Evolutionary conservation across 2,888 invertebrate species (phyloP), one percentile per base, ranked within the genome.

Genomic region (Sphecodes monilicornis): DNA sequence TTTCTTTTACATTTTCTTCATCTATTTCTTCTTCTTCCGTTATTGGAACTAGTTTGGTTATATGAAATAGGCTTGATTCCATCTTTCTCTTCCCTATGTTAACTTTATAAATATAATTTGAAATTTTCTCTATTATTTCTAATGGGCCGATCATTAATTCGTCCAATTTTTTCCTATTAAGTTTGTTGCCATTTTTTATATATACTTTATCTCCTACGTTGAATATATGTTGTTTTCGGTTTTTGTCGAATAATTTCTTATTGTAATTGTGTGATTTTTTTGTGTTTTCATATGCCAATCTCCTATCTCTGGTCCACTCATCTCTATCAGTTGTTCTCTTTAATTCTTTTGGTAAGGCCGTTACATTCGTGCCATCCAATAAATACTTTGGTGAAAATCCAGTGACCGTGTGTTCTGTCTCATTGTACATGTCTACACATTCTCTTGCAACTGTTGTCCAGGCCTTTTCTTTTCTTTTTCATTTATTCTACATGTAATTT

Each of bases 391-490:
- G 91, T 26, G 88, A 54, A 84, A 91, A 93, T 11, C 77, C 77
- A 0, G 91, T 93, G 3, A 91, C 85, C 69, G 90, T 85, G 13
- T 92, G 92, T 72, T 90, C 88, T 26, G 91, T 92, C 70, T 88
- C 74, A 75, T 93, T 93, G 69, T 92, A 92, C 85, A 88, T 91
- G 16, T 90, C 64, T 46, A 89, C 82, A 82, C 91, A 91, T 75
- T 89, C 80, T 50, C 57, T 16, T 10, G 39, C 64, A 3, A 60
- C 60, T 46, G 64, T 16, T 64, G 64, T 29, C 50, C 50, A 54
- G 50, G 50, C 50, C 4, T 16, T 16, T 54, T 54, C 4, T 1
- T 54, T 8, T 60, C 3, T 60, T 60, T 60, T 13, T 26, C 60
- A 26, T 60, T 60, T 5, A 60, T 26, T 29, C 29, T 60, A 26